A percentile compares a stretch with the other conserved stretches of the same genome.
phyloP scores from a whole-genome alignment of 2,113 vertebrate species.

The Pitta sordida region DNA sequence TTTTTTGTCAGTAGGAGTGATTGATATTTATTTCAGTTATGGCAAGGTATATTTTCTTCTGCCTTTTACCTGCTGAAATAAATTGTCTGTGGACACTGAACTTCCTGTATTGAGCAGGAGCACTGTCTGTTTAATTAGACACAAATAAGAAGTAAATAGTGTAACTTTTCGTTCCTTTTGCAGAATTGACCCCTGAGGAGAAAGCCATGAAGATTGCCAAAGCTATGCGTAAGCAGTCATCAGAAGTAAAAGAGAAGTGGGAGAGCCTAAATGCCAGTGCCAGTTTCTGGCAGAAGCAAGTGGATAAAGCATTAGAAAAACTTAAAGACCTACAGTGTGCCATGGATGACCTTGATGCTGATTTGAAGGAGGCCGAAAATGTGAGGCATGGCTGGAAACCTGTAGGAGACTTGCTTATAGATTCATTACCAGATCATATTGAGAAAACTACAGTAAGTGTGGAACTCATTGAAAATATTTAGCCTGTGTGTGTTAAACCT shows the following conservation, averaged over 20 bases:
- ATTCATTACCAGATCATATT: slow-evolving; percentile 93
- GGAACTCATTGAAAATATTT: background rate
- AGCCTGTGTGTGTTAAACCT: background rate
- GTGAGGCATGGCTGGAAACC: slow-evolving; percentile 86
- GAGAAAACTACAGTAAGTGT: slow-evolving; percentile 84
- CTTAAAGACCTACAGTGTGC: slow-evolving; percentile 90
- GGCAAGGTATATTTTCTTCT: background rate
- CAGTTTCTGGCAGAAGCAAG: slow-evolving; percentile 88
- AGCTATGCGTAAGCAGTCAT: slow-evolving; percentile 93
- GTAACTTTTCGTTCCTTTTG: background rate
- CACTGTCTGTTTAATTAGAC: background rate
- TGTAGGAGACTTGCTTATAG: slow-evolving; percentile 90
- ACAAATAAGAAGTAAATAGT: background rate
- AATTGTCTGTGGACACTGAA: background rate
- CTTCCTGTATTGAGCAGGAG: background rate
- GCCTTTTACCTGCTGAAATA: background rate
- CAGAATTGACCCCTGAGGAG: slow-evolving; percentile 91
- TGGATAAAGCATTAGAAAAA: slow-evolving; percentile 87
- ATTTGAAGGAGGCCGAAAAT: slow-evolving; percentile 84
- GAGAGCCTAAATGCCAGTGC: slow-evolving; percentile 83
- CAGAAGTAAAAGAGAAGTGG: slow-evolving; percentile 92
- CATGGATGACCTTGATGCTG: slow-evolving; percentile 91
- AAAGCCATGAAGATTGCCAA: slow-evolving; percentile 88
- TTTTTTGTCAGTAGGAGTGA: background rate
- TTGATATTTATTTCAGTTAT: background rate